Conservation (phyloP, 1,140 invertebrate genomes). For the Adelges cooleyi region DNA sequence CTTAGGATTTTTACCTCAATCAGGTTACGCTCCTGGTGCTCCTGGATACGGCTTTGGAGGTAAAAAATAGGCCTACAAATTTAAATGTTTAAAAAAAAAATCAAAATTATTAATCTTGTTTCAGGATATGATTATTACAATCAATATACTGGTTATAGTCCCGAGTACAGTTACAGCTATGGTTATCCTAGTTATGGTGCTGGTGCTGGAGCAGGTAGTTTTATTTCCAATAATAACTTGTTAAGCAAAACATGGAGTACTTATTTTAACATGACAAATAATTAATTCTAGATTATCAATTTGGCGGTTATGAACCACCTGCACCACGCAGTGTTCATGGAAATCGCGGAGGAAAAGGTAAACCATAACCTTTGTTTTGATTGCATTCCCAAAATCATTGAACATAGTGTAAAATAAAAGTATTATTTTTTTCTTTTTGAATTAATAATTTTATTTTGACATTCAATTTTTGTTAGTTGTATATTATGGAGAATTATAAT, state of each 20-base stretch:
- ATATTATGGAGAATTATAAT: slow-evolving; percentile 7
- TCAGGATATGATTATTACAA: slow-evolving; percentile 22
- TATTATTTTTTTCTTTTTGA: slow-evolving; percentile 22
- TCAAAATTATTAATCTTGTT: background rate
- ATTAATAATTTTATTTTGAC: slow-evolving; percentile 27
- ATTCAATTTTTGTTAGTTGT: slow-evolving; percentile 15
- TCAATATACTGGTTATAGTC: slow-evolving; percentile 25
- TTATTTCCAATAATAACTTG: background rate
- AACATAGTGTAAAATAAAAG: slow-evolving; percentile 24
- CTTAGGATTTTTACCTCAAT: slow-evolving; percentile 17
- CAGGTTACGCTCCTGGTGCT: slow-evolving; percentile 18
- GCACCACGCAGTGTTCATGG: slow-evolving; percentile 21
- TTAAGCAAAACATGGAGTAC: background rate
- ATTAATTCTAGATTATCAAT: slow-evolving; percentile 18
- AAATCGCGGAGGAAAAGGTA: slow-evolving; percentile 28
- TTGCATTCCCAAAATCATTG: background rate
- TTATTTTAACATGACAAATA: too few species aligned
- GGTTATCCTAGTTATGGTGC: slow-evolving; percentile 27
- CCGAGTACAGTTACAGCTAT: slow-evolving; percentile 27
- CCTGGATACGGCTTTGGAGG: slow-evolving; percentile 28
- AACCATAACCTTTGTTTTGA: slow-evolving; percentile 13
- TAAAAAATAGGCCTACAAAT: background rate
- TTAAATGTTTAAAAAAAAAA: too few species aligned
- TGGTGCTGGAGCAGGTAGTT: slow-evolving; percentile 27
- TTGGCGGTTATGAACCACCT: slow-evolving; percentile 22